Evolutionary conservation across 1,140 invertebrate genomes (phyloP).

Genomic region (Harlomillsia oculata): DNA sequence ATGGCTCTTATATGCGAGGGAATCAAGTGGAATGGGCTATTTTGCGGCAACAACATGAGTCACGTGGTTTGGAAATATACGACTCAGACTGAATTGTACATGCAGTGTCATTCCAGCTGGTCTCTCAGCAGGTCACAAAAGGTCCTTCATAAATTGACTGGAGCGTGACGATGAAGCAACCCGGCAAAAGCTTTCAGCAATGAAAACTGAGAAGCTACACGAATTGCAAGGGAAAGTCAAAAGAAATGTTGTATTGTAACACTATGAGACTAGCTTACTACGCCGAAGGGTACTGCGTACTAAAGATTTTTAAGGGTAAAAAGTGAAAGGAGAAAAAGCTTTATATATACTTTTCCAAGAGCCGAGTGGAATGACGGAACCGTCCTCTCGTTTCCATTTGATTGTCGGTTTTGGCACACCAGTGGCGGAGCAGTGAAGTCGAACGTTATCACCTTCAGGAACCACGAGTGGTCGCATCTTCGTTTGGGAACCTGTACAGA

Average conservation of each 20-base stretch:
- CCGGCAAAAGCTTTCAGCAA: too few species aligned
- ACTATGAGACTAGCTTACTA: too few species aligned
- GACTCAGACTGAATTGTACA: too few species aligned
- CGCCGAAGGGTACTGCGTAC: background rate
- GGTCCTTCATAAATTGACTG: conserved; percentile 11
- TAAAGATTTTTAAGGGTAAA: background rate
- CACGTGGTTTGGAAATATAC: too few species aligned
- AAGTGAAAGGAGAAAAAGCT: conserved; percentile 3
- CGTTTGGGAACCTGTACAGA: conserved; percentile 13
- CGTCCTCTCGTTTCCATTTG: conserved; percentile 64
- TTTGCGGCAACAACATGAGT: background rate
- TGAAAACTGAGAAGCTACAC: too few species aligned
- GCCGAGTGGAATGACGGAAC: conserved; percentile 51
- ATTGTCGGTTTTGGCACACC: conserved; percentile 63
- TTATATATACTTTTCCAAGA: conserved; percentile 48
- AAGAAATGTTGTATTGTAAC: background rate
- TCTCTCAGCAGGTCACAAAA: conserved; percentile 1
- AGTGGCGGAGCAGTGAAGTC: conserved; percentile 62
- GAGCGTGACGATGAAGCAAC: too few species aligned
- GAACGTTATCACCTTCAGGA: conserved; percentile 61
- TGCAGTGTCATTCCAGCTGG: conserved; percentile 8
- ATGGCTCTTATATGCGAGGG: conserved; percentile 1
- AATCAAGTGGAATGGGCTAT: conserved; percentile 11
- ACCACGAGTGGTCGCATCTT: conserved; percentile 46
- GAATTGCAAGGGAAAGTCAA: too few species aligned